These are phyloP conservation scores for Amphipyra tragopoginis DNA, from an alignment of 2,888 invertebrate species.

Conservation along the genomic window DNA sequence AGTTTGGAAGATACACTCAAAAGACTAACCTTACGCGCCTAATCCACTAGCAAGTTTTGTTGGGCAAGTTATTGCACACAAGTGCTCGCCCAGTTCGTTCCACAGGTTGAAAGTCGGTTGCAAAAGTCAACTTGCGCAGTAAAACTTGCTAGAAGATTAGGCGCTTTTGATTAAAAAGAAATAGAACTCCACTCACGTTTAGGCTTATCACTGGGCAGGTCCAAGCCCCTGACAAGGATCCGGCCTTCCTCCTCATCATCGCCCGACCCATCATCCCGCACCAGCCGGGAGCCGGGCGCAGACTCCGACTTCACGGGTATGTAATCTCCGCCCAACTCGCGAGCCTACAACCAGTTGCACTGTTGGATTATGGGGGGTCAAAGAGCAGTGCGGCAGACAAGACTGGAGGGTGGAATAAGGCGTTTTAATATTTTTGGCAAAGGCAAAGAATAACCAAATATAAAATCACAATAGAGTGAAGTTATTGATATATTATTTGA, in stretches of 20 bases:
- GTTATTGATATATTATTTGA: too few species aligned
- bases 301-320: constrained; percentile 80
- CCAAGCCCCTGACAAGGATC: constrained; percentile 95
- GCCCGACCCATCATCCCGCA: constrained; percentile 93
- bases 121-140: too few species aligned
- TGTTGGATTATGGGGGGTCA: constrained; percentile 45
- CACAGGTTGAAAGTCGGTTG: too few species aligned
- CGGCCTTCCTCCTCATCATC: constrained; percentile 95
- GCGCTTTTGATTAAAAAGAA: too few species aligned
- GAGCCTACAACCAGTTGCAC: constrained; percentile 73
- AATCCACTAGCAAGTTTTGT: too few species aligned
- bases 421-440: neutral
- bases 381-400: constrained; percentile 36
- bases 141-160: too few species aligned
- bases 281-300: constrained; percentile 90
- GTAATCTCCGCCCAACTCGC: constrained; percentile 88
- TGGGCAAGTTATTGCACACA: too few species aligned
- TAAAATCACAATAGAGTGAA: too few species aligned
- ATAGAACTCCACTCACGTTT: constrained; percentile 88
- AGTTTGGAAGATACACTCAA: too few species aligned
- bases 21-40: too few species aligned
- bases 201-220: constrained; percentile 85
- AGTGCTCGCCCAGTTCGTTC: too few species aligned
- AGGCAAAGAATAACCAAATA: too few species aligned
- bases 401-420: constrained; percentile 12